These are phyloP conservation scores for Pipistrellus pipistrellus DNA, from an alignment of 2,797 vertebrate genomes.

Conservation along the genomic window DNA sequence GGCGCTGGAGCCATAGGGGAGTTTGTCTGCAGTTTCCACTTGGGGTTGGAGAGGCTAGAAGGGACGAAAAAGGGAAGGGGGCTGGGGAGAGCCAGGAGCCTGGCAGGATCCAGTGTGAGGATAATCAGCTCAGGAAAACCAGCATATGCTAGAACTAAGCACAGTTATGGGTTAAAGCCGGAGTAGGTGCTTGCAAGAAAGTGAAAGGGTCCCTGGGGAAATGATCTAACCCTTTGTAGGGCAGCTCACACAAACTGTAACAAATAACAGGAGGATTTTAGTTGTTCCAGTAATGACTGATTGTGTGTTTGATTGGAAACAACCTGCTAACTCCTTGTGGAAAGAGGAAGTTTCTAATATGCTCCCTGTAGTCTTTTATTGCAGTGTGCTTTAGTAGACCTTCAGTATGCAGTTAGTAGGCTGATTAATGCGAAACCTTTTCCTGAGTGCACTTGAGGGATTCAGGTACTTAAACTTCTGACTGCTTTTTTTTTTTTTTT, in stretches of 20 bases:
- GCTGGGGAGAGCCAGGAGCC: constrained; percentile 46
- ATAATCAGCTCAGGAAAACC: constrained; percentile 34
- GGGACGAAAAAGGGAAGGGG: constrained; percentile 50
- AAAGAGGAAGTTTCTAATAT: constrained; percentile 56
- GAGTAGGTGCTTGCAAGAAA: constrained; percentile 15
- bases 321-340: constrained; percentile 66
- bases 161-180: background rate
- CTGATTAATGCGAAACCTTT: constrained; percentile 40
- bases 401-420: constrained; percentile 34
- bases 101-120: constrained; percentile 58
- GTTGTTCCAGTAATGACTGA: constrained; percentile 47
- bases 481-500: constrained; percentile 61
- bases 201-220: constrained; percentile 58
- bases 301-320: constrained; percentile 46
- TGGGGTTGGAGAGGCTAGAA: constrained; percentile 73
- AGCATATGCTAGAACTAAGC: background rate
- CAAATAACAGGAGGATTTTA: constrained; percentile 17
- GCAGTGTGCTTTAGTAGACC: constrained; percentile 65
- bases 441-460: constrained; percentile 54
- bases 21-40: constrained; percentile 84
- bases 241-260: constrained; percentile 58
- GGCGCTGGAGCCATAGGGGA: constrained; percentile 83
- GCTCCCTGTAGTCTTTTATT: constrained; percentile 15
- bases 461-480: constrained; percentile 62
- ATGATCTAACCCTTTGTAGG: constrained; percentile 72